phyloP scores from a whole-genome alignment of 2,797 vertebrate species.

The Nyctalus aviator region DNA sequence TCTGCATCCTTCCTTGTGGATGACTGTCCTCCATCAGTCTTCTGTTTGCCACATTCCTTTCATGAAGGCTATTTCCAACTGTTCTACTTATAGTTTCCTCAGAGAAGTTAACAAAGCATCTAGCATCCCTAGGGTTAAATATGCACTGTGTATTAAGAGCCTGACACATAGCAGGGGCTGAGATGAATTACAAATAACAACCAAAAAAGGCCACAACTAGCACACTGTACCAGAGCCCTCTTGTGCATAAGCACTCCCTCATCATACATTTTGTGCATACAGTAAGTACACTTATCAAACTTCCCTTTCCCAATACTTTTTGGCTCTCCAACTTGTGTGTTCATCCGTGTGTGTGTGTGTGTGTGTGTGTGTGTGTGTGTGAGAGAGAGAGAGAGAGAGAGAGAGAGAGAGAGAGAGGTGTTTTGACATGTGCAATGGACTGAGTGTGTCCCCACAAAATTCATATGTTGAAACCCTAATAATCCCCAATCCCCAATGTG shows the following conservation, averaged over 20 bases:
- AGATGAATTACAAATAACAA: background rate
- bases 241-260: background rate
- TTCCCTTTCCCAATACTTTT: conserved; percentile 1
- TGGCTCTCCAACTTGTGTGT: background rate
- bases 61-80: conserved; percentile 19
- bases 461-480: background rate
- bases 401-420: background rate
- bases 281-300: background rate
- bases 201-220: background rate
- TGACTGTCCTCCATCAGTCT: background rate
- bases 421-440: background rate
- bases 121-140: background rate
- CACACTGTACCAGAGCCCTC: background rate
- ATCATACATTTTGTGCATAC: background rate
- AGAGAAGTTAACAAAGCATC: background rate
- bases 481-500: background rate
- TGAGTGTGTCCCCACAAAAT: background rate
- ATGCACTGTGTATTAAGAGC: background rate
- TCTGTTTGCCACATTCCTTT: background rate
- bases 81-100: conserved; percentile 32
- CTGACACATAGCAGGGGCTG: background rate
- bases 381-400: background rate
- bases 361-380: fast-evolving
- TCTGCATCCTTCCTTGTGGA: background rate
- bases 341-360: background rate